Evolutionary conservation across 2,888 invertebrate genomes (phyloP).

Genomic region (Hesperia comma): DNA sequence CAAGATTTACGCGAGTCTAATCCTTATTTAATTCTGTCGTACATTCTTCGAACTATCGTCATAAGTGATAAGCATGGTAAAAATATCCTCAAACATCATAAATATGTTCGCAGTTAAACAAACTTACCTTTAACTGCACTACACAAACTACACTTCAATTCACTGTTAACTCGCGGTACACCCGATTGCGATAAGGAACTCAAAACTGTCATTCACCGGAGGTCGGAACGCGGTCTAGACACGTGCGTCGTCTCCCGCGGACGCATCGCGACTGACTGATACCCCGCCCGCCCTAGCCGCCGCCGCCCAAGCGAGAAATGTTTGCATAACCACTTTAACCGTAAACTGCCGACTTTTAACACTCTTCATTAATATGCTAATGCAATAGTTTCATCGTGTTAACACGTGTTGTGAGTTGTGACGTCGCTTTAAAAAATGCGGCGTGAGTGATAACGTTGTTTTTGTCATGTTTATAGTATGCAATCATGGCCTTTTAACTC

Average conservation of each 20-base stretch:
- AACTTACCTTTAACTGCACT: background rate
- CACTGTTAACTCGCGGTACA: background rate
- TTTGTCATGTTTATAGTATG: too few species aligned
- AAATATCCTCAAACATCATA: constrained; percentile 7
- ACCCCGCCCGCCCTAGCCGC: constrained; percentile 66
- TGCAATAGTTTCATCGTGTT: constrained; percentile 34
- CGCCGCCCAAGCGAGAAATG: constrained; percentile 71
- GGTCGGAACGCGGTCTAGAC: constrained; percentile 41
- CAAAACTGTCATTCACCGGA: constrained; percentile 28
- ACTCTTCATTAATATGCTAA: constrained; percentile 57
- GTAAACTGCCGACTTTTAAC: constrained; percentile 52
- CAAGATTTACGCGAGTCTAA: background rate
- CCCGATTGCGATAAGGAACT: background rate
- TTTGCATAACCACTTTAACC: constrained; percentile 55
- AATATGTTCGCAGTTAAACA: background rate
- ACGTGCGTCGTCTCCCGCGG: constrained; percentile 56
- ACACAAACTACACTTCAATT: background rate
- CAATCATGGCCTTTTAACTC: too few species aligned
- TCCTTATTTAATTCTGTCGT: background rate
- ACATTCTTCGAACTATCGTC: background rate
- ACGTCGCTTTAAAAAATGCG: constrained; percentile 5
- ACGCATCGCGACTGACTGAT: constrained; percentile 66
- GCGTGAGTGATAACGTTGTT: constrained; percentile 20
- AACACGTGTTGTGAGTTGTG: constrained; percentile 16
- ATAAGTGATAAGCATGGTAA: background rate